phyloP scores from a whole-genome alignment of 2,797 vertebrate genomes.

The Etheostoma perlongum region DNA sequence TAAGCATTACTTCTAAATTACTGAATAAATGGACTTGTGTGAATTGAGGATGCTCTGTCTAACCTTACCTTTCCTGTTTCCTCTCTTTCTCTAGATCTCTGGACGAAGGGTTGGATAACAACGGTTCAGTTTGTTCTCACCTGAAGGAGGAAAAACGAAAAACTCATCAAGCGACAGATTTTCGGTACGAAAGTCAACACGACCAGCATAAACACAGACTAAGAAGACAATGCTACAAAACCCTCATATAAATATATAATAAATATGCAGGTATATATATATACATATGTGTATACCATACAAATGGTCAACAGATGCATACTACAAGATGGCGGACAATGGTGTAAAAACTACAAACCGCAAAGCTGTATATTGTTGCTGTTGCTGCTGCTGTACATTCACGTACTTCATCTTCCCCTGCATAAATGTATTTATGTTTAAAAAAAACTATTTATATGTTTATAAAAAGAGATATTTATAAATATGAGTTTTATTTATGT shows the following conservation, averaged over 20 bases:
- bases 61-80: conserved; percentile 24
- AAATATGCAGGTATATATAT: conserved; percentile 79
- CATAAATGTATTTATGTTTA: conserved; percentile 99
- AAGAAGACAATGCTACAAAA: conserved; percentile 81
- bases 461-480: conserved; percentile 99
- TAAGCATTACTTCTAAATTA: neutral
- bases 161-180: conserved; percentile 77
- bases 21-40: neutral
- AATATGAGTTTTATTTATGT: conserved; percentile 99
- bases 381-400: conserved; percentile 93
- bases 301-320: conserved; percentile 79
- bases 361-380: conserved; percentile 93
- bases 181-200: conserved; percentile 89
- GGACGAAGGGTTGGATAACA: conserved; percentile 79
- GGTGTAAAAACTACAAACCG: conserved; percentile 88
- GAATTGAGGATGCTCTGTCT: conserved; percentile 14
- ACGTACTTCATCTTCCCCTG: conserved; percentile 91
- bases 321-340: conserved; percentile 85
- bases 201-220: conserved; percentile 87
- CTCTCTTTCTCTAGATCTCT: conserved; percentile 64
- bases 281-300: conserved; percentile 82
- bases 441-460: conserved; percentile 99
- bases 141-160: conserved; percentile 68
- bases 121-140: conserved; percentile 74
- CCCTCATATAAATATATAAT: conserved; percentile 73